A percentile compares a stretch with the other conserved stretches of the same genome.
Conservation (phyloP, 1,140 invertebrate genomes). For the Drosophila tristis region DNA sequence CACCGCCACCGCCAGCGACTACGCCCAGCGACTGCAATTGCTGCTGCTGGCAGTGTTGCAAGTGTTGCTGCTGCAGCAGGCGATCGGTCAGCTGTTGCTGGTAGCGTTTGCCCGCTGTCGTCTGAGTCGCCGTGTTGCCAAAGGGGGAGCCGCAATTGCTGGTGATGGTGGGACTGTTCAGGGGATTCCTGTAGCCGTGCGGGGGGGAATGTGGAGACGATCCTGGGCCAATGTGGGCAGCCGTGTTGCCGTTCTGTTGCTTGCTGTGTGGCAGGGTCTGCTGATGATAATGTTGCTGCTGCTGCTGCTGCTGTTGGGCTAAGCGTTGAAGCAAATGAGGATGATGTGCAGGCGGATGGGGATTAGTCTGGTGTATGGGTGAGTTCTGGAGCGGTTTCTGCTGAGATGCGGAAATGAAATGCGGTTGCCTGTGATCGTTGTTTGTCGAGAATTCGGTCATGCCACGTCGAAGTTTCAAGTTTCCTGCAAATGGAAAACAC, state of each 20-base stretch:
- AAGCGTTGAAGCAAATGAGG: constrained; percentile 58
- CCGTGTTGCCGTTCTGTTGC: constrained; percentile 72
- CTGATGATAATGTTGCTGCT: constrained; percentile 23
- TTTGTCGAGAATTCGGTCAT: constrained; percentile 84
- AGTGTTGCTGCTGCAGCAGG: constrained; percentile 75
- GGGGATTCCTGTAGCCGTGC: constrained; percentile 67
- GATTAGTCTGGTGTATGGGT: constrained; percentile 57
- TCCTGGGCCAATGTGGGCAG: constrained; percentile 55
- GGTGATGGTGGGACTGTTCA: constrained; percentile 75
- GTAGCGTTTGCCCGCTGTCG: constrained; percentile 61
- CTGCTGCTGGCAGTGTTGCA: constrained; percentile 77
- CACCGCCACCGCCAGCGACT: neutral
- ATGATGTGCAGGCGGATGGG: constrained; percentile 45
- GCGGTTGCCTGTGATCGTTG: constrained; percentile 78
- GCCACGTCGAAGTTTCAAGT: constrained; percentile 79
- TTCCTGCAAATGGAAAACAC: constrained; percentile 61
- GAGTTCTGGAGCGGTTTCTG: constrained; percentile 76
- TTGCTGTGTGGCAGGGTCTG: constrained; percentile 53
- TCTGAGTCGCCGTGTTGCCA: constrained; percentile 42
- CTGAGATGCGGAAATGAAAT: constrained; percentile 62
- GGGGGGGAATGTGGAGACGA: constrained; percentile 74
- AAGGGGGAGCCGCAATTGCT: constrained; percentile 41
- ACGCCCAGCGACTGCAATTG: constrained; percentile 62
- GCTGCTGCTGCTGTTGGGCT: constrained; percentile 54
- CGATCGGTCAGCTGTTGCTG: constrained; percentile 82